Conservation (phyloP, 2,797 vertebrate species). For the Tauraco hartlaubi region DNA sequence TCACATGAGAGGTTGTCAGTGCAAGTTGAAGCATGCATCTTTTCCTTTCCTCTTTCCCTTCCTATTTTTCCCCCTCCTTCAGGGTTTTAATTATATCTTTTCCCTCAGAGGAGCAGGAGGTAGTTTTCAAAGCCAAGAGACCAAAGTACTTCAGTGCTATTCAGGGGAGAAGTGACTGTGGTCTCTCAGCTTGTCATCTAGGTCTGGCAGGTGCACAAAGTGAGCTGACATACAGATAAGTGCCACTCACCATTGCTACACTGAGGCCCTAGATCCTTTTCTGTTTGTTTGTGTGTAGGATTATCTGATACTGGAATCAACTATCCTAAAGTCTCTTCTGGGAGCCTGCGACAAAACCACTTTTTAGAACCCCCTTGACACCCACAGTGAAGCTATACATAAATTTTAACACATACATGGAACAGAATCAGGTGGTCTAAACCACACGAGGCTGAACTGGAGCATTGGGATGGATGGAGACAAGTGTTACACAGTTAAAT, state of each 20-base stretch:
- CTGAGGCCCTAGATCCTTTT: conserved; percentile 41
- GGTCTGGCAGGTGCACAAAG: conserved; percentile 73
- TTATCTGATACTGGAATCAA: not conserved
- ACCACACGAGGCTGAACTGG: not conserved
- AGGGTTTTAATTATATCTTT: conserved; percentile 78
- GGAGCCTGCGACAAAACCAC: not conserved
- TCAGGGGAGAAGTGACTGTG: conserved; percentile 74
- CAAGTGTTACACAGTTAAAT: not conserved
- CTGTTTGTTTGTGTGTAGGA: conserved; percentile 9
- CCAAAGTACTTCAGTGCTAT: conserved; percentile 57
- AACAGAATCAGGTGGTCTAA: not conserved
- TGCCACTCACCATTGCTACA: conserved; percentile 70
- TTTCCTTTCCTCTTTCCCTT: conserved; percentile 20
- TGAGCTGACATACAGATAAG: conserved; percentile 72
- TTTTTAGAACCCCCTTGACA: not conserved
- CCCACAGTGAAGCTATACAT: not conserved
- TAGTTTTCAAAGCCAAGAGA: conserved; percentile 74
- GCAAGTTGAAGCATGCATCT: conserved; percentile 63
- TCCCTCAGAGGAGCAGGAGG: conserved; percentile 54
- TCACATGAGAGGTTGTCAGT: conserved; percentile 51
- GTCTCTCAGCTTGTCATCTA: conserved; percentile 77
- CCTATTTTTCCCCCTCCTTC: conserved; percentile 31
- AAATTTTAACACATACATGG: not conserved
- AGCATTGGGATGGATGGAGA: not conserved
- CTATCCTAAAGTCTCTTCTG: not conserved